Base-by-base conservation (phyloP, 2,797 vertebrate species). In the Neopelma chrysocephalum region DNA sequence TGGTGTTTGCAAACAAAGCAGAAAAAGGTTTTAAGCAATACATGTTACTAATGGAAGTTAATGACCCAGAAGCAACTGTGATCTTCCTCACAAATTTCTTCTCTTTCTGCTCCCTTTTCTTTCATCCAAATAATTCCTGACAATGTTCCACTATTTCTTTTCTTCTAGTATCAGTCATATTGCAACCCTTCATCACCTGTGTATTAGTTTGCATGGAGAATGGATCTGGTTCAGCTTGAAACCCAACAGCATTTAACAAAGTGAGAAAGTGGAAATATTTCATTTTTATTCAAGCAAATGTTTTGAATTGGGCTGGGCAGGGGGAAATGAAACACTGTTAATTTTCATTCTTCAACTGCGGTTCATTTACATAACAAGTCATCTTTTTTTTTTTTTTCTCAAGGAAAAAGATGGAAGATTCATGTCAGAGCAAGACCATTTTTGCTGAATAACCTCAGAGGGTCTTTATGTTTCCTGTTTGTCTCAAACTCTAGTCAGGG, bases 1-100 rank as follows among this genome's bases (percentile, higher is more conserved):
- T 16, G 27, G 2, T 62, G 36, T 87, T 92, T 85, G 43, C 43
- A 91, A 96, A 94, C 15, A 89, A 91, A 82, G 27, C 19, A 86
- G 42, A 71, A 93, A 83, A 48, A 51, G 1, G 1, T 64, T 92
- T 86, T 91, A 86, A 89, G 27, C 22, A 65, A 62, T 65, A 27
- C 11, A 16, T 16, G 26, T 75, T 82, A n/a, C 38, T 91, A 69
- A 83, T 69, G 43, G 64, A 93, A 78, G 23, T 38, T 85, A 89
- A 80, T 58, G 56, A 77, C 26, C 34, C 25, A 89, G 45, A 71
- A 83, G 53, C 4, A 57, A 50, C 10, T 29, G 43, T 48, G 34
- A 71, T 53, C 40, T 47, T 66, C 51, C 29, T 80, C 34, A 50
- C n/a, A 87, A 75, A 53, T 38, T 71, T 5, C 18, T 79, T 66